Conservation (phyloP, 2,113 vertebrate genomes). For the Poeciliopsis occidentalis region DNA sequence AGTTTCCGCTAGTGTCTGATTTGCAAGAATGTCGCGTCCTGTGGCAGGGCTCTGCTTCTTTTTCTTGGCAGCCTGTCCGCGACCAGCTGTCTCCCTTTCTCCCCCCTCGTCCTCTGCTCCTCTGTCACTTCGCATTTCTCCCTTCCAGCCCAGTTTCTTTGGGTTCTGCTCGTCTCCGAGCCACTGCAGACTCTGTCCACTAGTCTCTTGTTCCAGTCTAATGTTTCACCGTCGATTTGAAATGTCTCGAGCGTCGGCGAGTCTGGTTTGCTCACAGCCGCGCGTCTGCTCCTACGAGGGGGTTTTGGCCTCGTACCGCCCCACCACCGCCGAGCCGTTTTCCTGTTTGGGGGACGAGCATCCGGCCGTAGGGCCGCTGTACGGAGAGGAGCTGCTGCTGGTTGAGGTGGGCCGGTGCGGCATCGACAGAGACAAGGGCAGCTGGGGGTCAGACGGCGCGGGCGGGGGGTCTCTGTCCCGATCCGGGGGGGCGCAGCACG, state of each 20-base stretch:
- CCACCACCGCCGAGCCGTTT: conserved; percentile 77
- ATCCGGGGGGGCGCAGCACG: conserved; percentile 76
- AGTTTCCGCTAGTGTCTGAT: conserved; percentile 73
- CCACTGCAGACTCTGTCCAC: conserved; percentile 47
- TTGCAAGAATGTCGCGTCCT: conserved; percentile 75
- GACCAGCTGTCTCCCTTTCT: conserved; percentile 76
- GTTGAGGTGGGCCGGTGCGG: conserved; percentile 82
- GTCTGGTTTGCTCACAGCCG: conserved; percentile 22
- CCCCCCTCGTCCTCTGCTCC: conserved; percentile 53
- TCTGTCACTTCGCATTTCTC: conserved; percentile 61
- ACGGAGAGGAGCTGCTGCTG: conserved; percentile 85
- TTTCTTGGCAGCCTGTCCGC: conserved; percentile 76
- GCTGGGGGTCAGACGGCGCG: conserved; percentile 62
- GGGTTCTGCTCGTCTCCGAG: conserved; percentile 71
- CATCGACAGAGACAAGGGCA: conserved; percentile 53
- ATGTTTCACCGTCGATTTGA: conserved; percentile 41
- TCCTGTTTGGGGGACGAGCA: conserved; percentile 89
- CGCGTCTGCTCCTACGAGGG: conserved; percentile 78
- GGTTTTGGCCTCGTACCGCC: conserved; percentile 82
- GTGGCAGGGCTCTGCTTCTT: conserved; percentile 66
- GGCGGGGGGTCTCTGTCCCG: conserved; percentile 75
- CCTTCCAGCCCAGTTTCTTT: conserved; percentile 74
- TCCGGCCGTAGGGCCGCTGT: conserved; percentile 73
- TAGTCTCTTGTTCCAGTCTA: conserved; percentile 44
- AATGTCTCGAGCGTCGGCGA: conserved; percentile 26